Base-by-base conservation (phyloP, 2,113 vertebrate species). In the Stigmatopora nigra region DNA sequence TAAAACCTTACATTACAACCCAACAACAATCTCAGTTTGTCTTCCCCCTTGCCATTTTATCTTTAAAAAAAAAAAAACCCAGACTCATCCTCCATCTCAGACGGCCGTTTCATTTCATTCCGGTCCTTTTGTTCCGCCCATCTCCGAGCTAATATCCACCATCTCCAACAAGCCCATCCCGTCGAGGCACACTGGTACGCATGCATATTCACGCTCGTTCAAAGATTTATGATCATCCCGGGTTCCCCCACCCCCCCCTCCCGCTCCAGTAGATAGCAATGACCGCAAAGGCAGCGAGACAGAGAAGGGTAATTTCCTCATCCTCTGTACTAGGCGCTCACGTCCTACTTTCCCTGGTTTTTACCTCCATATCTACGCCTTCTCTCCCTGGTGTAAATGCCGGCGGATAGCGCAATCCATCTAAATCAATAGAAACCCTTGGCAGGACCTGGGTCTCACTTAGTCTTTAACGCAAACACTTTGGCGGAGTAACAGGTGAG, bases 161-260 rank as follows among this genome's bases (percentile, higher is more conserved):
- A 76, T 65, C 15, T 10, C 61, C 55, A 0, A 3, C 57, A n/a
- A 61, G 49, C 14, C 49, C n/a, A 1, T 59, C 52, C 31, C 12
- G 0, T 45, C 16, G 45, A 5, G 36, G 36, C 20, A 19, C 10
- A 41, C 63, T 20, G 48, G 12, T 49, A 58, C 46, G 55, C 48
- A 25, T 41, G 57, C 69, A 70, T 25, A 67, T 48, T 36, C 7
- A 67, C 51, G 59, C 57, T 35, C 65, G 68, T 60, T 59, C 72
- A 73, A 55, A 75, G 82, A 83, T 86, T 85, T 85, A 88, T 78
- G 79, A 63, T 65, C 69, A 65, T 61, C 65, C 63, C 69, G 82
- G 80, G 80, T 80, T 70, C 80, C 65, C 25, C 25, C 25, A 65
- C 57, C 62, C 57, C 59, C 3, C 80, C 65, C 25, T 3, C 25